Evolutionary conservation across 2,888 invertebrate genomes (phyloP).

Genomic region (Drosophila meridionalis): DNA sequence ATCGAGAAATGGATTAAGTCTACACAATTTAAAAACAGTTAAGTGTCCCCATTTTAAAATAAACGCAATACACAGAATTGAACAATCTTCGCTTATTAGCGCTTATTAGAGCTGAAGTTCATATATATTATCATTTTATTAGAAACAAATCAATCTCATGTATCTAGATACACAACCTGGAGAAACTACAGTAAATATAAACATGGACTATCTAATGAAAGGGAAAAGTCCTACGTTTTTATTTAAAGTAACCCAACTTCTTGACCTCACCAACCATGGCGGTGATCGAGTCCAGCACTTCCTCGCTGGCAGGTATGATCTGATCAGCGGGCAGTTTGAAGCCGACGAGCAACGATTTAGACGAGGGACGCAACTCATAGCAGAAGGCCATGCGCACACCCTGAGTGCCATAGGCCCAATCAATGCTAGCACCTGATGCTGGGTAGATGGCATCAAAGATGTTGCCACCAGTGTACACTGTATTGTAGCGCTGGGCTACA

Average conservation of each 20-base stretch:
- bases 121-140: background rate
- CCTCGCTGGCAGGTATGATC: constrained; percentile 89
- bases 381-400: constrained; percentile 75
- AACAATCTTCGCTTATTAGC: background rate
- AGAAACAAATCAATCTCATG: background rate
- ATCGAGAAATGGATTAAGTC: constrained; percentile 48
- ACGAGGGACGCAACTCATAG: constrained; percentile 86
- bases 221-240: constrained; percentile 1
- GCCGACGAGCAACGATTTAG: constrained; percentile 86
- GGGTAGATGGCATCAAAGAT: constrained; percentile 86
- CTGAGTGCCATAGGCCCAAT: constrained; percentile 91
- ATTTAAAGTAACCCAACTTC: constrained; percentile 69
- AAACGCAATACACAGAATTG: background rate
- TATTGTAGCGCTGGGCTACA: constrained; percentile 87
- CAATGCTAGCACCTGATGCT: constrained; percentile 89
- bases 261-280: constrained; percentile 85
- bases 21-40: no score
- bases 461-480: constrained; percentile 87
- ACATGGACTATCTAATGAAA: no score
- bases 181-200: no score
- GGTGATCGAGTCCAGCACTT: constrained; percentile 87
- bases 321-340: constrained; percentile 89
- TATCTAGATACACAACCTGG: background rate
- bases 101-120: background rate
- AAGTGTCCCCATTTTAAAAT: background rate